Base-by-base conservation (phyloP, 2,888 invertebrate species). In the Plebejus anna region DNA sequence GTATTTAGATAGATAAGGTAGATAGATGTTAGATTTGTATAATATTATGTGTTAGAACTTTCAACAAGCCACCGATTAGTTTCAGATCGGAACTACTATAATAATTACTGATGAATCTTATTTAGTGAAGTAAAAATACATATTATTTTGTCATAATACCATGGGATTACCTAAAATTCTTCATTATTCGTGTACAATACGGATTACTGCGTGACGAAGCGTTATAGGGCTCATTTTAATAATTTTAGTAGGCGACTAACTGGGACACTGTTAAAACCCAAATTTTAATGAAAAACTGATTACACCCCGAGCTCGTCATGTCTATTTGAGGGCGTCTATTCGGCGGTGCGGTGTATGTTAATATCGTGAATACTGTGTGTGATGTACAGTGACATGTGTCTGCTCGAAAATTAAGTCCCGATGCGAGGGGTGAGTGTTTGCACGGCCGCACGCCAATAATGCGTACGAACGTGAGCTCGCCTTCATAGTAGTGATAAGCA, bases 271-370 rank as follows among this genome's bases (percentile, higher is more conserved):
- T 72, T 76, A 47, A 77, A 85, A 87, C 87, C 88, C 87, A 88
- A 89, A 87, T 92, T 90, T 92, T 90, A 92, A 91, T 91, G 90
- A 91, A 89, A 89, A 88, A 87, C 83, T 86, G 88, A 86, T 91
- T 90, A 89, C 89, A 88, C 90, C 90, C 86, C 82, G 81, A 82
- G 80, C 83, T 51, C 85, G 86, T 87, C 86, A 86, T 86, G 87
- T 86, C 88, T 89, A 90, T 88, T 89, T 87, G 88, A 88, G 87
- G 89, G 87, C 88, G 87, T 87, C 86, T 86, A 86, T 88, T 86
- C 86, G 86, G 88, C 88, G 88, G 87, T 86, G 85, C 82, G 76
- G 71, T 83, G 86, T 90, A 89, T 90, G 90, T 87, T 91, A 92
- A 92, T 92, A 89, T 88, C 86, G 82, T 84, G 88, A 85, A 88